phyloP scores from a whole-genome alignment of 2,888 invertebrate species.

The Lypha dubia region DNA sequence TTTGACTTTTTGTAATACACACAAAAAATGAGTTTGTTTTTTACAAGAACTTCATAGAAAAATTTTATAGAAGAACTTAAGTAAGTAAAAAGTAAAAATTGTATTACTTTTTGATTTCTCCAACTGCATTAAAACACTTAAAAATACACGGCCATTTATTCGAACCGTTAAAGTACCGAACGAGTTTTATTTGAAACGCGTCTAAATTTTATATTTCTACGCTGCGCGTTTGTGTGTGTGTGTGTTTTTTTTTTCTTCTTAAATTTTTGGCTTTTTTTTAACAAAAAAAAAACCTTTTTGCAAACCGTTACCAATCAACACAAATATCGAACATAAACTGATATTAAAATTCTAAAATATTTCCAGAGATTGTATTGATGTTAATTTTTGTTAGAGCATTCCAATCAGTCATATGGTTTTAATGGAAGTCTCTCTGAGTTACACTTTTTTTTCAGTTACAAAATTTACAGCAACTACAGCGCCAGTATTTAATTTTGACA shows the following conservation, averaged over 20 bases:
- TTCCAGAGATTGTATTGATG: conserved; percentile 57
- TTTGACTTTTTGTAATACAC: background rate
- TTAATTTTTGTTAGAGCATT: conserved; percentile 32
- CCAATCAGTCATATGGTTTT: conserved; percentile 29
- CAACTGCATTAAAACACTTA: background rate
- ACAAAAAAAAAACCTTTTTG: conserved; percentile 57
- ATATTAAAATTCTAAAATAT: conserved; percentile 77
- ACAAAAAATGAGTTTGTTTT: background rate
- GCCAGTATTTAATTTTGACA: conserved; percentile 51
- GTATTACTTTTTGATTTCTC: conserved; percentile 27
- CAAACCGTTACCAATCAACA: conserved; percentile 82
- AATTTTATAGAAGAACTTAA: conserved; percentile 1
- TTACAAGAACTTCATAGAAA: too few species aligned
- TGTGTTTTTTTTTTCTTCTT: conserved; percentile 31
- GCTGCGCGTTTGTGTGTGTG: conserved; percentile 42
- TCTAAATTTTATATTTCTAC: conserved; percentile 20
- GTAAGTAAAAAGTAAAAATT: too few species aligned
- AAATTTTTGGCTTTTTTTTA: conserved; percentile 21
- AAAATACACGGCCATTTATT: background rate
- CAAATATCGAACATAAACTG: conserved; percentile 84
- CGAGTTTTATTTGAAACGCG: conserved; percentile 30
- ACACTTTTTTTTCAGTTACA: background rate
- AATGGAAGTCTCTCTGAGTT: background rate
- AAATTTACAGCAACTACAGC: conserved; percentile 15
- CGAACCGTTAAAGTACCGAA: conserved; percentile 43